phyloP scores from a whole-genome alignment of 1,140 invertebrate species.

The Listronotus oregonensis region DNA sequence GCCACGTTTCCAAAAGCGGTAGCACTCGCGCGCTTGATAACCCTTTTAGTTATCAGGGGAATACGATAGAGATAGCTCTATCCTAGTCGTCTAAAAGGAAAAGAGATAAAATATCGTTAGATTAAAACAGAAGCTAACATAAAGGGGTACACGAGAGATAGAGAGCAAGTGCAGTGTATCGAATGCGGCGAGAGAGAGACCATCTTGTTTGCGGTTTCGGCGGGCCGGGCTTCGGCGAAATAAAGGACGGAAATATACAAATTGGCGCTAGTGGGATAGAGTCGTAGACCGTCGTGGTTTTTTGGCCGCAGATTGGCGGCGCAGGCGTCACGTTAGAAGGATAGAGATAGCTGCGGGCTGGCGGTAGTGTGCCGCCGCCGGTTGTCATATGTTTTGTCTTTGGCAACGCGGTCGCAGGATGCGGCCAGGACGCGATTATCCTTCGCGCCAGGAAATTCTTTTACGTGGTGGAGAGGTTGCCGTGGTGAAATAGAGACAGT shows the following conservation, averaged over 20 bases:
- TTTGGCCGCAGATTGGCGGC: constrained; percentile 47
- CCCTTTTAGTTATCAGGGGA: constrained; percentile 56
- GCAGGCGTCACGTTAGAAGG: constrained; percentile 54
- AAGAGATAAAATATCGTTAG: constrained; percentile 46
- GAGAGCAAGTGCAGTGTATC: constrained; percentile 41
- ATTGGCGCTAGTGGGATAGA: constrained; percentile 45
- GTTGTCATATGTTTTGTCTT: constrained; percentile 51
- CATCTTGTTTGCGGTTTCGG: constrained; percentile 53
- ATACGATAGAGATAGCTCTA: constrained; percentile 28
- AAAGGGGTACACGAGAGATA: constrained; percentile 51
- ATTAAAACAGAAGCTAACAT: constrained; percentile 57
- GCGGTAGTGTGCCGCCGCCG: constrained; percentile 36
- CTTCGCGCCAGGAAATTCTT: constrained; percentile 1
- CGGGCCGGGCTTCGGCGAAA: constrained; percentile 52
- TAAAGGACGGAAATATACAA: constrained; percentile 53
- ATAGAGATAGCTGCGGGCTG: constrained; percentile 42
- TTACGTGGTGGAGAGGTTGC: no score
- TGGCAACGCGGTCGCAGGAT: constrained; percentile 37
- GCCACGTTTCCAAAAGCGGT: constrained; percentile 41
- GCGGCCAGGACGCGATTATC: constrained; percentile 33
- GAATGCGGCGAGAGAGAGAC: constrained; percentile 44
- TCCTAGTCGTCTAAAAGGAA: constrained; percentile 24
- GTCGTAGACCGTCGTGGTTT: constrained; percentile 48
- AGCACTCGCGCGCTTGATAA: constrained; percentile 54
- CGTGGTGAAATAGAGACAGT: no score